Percentiles rank a stretch among this genome's conserved stretches.
Conservation (phyloP, 2,797 vertebrate species). For the Schizothorax lantsangensis region DNA sequence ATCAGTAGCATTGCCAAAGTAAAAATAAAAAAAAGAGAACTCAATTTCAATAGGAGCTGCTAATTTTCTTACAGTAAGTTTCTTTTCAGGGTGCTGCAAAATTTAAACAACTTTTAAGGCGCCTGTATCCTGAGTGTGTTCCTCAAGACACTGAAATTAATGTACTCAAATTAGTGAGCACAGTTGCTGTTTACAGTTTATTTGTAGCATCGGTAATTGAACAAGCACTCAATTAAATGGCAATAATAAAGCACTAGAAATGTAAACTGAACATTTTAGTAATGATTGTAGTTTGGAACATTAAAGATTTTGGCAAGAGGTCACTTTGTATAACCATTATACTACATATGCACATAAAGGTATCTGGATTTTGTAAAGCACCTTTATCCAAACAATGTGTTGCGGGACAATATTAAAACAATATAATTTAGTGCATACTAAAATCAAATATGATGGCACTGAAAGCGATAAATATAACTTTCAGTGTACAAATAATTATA, state of each 20-base stretch:
- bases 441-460: background rate
- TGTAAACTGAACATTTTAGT: constrained; percentile 17
- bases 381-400: constrained; percentile 23
- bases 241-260: background rate
- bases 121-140: constrained; percentile 5
- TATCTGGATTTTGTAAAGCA: constrained; percentile 7
- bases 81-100: background rate
- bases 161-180: constrained; percentile 2
- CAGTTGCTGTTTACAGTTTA: constrained; percentile 18
- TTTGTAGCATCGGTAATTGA: background rate
- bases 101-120: constrained; percentile 2
- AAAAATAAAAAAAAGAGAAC: background rate
- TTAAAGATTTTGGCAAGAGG: constrained; percentile 32
- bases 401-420: background rate
- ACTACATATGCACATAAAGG: constrained; percentile 3
- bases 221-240: constrained; percentile 3
- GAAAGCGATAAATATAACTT: background rate
- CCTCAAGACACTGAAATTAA: constrained; percentile 19
- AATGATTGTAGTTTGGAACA: constrained; percentile 2
- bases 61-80: background rate
- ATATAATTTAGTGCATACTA: background rate
- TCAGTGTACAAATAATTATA: background rate
- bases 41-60: background rate
- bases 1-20: constrained; percentile 20
- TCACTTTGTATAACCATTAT: constrained; percentile 10